Evolutionary conservation across 1,140 invertebrate species (phyloP).

Genomic region (Procambarus clarkii): DNA sequence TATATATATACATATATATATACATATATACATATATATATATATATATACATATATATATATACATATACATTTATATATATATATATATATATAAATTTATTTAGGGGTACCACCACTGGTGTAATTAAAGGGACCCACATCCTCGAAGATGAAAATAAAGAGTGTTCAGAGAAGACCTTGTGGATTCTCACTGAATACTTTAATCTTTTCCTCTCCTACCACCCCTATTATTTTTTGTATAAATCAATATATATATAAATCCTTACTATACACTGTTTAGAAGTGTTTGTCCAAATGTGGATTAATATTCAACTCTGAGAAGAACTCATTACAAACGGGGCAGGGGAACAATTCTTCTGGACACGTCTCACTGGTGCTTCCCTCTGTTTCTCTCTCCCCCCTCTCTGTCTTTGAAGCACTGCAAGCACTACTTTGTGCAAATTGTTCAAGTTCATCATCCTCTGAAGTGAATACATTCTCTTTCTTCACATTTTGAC

Average conservation of each 20-base stretch:
- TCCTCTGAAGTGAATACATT: neutral
- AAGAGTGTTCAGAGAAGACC: too few relatives aligned
- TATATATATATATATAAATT: neutral
- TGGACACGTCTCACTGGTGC: neutral
- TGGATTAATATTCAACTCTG: conserved; percentile 26
- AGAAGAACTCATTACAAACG: conserved; percentile 33
- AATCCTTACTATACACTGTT: neutral
- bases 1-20: too few relatives aligned
- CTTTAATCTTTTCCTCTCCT: too few relatives aligned
- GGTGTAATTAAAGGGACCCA: too few relatives aligned
- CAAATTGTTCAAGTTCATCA: neutral
- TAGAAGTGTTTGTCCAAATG: conserved; percentile 51
- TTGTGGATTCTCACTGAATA: too few relatives aligned
- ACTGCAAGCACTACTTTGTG: neutral
- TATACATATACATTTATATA: neutral
- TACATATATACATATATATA: neutral
- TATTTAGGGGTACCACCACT: too few relatives aligned
- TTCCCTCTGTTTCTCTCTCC: too few relatives aligned
- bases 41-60: neutral
- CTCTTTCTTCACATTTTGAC: neutral
- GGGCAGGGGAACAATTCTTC: conserved; percentile 33
- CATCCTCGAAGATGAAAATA: too few relatives aligned
- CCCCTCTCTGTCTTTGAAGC: neutral
- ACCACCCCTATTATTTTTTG: too few relatives aligned
- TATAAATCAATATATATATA: neutral